These are phyloP conservation scores for Clarias batrachus DNA, from an alignment of 2,113 vertebrate species.

Conservation along the genomic window DNA sequence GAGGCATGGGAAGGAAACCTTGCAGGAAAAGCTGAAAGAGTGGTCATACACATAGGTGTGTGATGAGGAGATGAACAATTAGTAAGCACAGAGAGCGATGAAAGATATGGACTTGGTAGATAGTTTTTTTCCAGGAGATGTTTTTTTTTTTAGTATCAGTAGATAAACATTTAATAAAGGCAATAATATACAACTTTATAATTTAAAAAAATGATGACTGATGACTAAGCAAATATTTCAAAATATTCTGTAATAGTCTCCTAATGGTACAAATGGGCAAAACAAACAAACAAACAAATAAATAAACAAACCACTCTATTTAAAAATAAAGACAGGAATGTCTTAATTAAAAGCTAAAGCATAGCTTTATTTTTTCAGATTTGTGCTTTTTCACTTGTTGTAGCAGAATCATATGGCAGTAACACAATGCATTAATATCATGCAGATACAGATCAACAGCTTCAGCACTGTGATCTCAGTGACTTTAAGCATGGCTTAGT, in stretches of 20 bases:
- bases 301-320: not conserved
- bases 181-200: not conserved
- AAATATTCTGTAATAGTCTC: not conserved
- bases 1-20: not conserved
- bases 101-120: slow-evolving; percentile 61
- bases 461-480: too few relatives aligned
- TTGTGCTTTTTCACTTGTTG: too few relatives aligned
- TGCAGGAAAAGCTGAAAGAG: slow-evolving; percentile 32
- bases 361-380: not conserved
- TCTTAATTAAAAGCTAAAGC: not conserved
- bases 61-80: slow-evolving; percentile 57
- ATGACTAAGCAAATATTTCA: not conserved
- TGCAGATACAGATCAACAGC: too few relatives aligned
- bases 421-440: too few relatives aligned
- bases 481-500: too few relatives aligned
- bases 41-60: slow-evolving; percentile 35
- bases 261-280: not conserved
- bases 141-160: slow-evolving; percentile 4
- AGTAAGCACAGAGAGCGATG: slow-evolving; percentile 51
- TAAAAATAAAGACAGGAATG: not conserved
- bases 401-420: too few relatives aligned
- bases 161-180: not conserved
- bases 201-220: not conserved
- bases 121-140: slow-evolving; percentile 30
- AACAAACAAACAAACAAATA: not conserved